These are phyloP conservation scores for Glaucomys volans DNA, from an alignment of 2,113 vertebrate species.

Conservation along the genomic window DNA sequence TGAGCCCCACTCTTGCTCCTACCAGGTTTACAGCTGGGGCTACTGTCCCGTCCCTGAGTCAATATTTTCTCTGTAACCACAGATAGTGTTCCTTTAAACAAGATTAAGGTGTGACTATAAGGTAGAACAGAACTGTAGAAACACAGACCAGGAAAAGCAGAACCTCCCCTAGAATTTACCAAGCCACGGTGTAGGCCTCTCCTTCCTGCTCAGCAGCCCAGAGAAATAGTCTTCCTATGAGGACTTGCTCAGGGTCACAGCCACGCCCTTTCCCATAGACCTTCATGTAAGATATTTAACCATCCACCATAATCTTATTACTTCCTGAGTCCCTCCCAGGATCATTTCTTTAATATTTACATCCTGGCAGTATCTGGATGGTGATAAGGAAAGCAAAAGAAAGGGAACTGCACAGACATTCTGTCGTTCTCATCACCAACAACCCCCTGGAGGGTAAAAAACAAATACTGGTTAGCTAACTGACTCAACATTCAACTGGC, in stretches of 20 bases:
- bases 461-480: neutral
- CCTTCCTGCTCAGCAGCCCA: neutral
- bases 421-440: neutral
- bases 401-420: neutral
- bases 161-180: neutral
- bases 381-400: neutral
- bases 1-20: neutral
- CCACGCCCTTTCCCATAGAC: neutral
- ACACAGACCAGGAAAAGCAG: neutral
- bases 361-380: neutral
- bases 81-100: slow-evolving; percentile 66
- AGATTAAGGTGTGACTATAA: neutral
- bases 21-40: slow-evolving; percentile 62
- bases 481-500: neutral
- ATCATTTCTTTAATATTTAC: neutral
- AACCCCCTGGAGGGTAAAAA: neutral
- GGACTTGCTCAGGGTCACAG: neutral
- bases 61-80: slow-evolving; percentile 81
- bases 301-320: neutral
- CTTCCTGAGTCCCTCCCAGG: neutral
- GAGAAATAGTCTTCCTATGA: neutral
- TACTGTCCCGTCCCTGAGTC: slow-evolving; percentile 75
- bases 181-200: neutral
- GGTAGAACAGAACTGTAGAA: slow-evolving; percentile 1
- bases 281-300: neutral